Percentiles rank a stretch among this genome's conserved stretches.
These are phyloP conservation scores for Stichopus horrens DNA, from an alignment of 53 echinoderm and acorn worm species.

Conservation along the genomic window DNA sequence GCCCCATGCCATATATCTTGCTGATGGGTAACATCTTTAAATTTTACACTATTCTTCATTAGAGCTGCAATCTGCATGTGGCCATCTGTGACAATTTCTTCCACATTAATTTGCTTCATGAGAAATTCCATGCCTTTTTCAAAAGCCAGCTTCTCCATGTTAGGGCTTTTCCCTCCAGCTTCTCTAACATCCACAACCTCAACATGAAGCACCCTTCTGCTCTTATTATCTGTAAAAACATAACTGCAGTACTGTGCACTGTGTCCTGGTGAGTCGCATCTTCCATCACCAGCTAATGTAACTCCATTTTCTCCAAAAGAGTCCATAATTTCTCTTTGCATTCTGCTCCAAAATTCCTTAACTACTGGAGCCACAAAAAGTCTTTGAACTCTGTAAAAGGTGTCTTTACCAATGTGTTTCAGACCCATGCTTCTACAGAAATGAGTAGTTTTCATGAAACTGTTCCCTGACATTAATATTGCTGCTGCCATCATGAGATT, in stretches of 20 bases:
- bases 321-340: neutral
- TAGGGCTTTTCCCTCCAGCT: constrained; percentile 29
- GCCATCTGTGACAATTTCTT: constrained; percentile 51
- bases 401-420: too few species aligned
- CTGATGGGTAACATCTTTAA: constrained; percentile 32
- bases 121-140: neutral
- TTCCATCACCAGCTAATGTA: neutral
- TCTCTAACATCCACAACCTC: too few species aligned
- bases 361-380: too few species aligned
- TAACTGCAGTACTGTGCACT: neutral
- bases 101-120: neutral
- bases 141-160: constrained; percentile 50
- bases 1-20: constrained; percentile 53
- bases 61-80: constrained; percentile 47
- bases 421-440: neutral
- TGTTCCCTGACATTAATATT: neutral
- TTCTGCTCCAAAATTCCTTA: neutral
- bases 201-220: too few species aligned
- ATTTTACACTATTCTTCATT: constrained; percentile 40
- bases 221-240: neutral
- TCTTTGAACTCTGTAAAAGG: too few species aligned
- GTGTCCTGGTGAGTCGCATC: neutral
- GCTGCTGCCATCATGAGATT: neutral
- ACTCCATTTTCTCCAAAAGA: neutral
- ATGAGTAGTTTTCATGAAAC: neutral